phyloP scores from a whole-genome alignment of 1,140 invertebrate species.

The Brachionus asplanchnoidis region DNA sequence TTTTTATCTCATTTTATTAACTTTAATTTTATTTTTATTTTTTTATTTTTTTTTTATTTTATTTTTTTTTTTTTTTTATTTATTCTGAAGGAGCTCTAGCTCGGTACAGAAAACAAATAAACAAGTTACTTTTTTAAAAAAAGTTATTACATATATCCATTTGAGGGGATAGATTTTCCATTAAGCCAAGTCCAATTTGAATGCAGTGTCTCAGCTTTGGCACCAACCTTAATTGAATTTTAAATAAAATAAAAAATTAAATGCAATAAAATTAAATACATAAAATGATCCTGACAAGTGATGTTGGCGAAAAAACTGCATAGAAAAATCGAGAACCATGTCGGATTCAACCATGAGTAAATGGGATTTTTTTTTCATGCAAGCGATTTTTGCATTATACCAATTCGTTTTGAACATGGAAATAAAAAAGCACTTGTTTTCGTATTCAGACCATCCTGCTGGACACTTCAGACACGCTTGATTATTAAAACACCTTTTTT shows the following conservation, averaged over 20 bases:
- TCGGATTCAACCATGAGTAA: neutral
- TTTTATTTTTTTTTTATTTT: no score
- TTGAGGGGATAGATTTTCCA: neutral
- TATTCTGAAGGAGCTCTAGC: no score
- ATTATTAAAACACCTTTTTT: no score
- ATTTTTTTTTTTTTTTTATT: no score
- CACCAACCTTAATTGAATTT: neutral
- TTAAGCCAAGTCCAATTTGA: neutral
- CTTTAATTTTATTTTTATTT: no score
- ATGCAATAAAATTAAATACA: neutral
- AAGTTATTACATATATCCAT: neutral
- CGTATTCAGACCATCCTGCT: neutral
- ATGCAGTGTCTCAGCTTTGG: neutral
- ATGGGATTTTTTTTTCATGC: neutral
- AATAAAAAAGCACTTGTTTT: neutral
- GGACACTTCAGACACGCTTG: neutral
- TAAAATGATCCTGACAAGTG: neutral
- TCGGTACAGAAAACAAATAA: no score
- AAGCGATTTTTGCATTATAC: neutral
- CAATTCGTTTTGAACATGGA: neutral
- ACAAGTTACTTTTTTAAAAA: no score
- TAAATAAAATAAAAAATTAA: neutral
- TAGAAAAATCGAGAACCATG: neutral
- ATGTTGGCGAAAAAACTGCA: neutral
- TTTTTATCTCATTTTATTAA: no score